Evolutionary conservation across 1,140 invertebrate species (phyloP).

Genomic region (Sycophaga agraensis): DNA sequence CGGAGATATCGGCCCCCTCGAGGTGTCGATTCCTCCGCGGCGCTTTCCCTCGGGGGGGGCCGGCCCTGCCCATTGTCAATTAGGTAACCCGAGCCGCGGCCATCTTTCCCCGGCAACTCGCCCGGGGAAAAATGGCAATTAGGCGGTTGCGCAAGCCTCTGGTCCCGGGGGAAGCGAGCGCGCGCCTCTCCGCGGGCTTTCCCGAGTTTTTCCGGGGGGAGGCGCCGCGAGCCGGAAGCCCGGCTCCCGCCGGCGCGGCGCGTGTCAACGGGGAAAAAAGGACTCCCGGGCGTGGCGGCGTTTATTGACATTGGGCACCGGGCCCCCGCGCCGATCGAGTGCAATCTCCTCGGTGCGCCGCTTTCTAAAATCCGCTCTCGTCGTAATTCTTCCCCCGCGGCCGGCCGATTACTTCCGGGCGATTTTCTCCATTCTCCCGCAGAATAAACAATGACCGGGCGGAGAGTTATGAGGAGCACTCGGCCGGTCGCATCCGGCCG

Average conservation of each 20-base stretch:
- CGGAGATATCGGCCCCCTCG: background rate
- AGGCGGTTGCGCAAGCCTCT: too few species aligned
- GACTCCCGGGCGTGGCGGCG: background rate
- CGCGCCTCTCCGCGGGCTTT: too few species aligned
- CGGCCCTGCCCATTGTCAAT: too few species aligned
- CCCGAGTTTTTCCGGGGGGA: too few species aligned
- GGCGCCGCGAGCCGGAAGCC: too few species aligned
- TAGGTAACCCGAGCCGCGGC: too few species aligned
- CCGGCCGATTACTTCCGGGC: conserved; percentile 1
- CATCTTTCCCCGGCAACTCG: too few species aligned
- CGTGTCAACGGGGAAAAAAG: background rate
- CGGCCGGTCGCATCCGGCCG: background rate
- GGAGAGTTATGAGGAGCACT: background rate
- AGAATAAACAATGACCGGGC: conserved; percentile 13
- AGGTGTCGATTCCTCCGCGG: background rate
- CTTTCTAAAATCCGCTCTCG: conserved; percentile 8
- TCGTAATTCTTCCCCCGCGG: background rate
- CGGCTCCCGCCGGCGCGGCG: too few species aligned
- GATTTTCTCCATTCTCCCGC: background rate
- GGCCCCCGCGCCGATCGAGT: background rate
- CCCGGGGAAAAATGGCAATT: too few species aligned
- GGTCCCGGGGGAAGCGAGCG: too few species aligned
- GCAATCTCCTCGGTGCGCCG: background rate
- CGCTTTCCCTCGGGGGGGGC: background rate
- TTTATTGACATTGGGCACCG: conserved; percentile 7